These are phyloP conservation scores for Drosophila yakuba DNA, from an alignment of 1,140 invertebrate genomes.

Conservation along the genomic window DNA sequence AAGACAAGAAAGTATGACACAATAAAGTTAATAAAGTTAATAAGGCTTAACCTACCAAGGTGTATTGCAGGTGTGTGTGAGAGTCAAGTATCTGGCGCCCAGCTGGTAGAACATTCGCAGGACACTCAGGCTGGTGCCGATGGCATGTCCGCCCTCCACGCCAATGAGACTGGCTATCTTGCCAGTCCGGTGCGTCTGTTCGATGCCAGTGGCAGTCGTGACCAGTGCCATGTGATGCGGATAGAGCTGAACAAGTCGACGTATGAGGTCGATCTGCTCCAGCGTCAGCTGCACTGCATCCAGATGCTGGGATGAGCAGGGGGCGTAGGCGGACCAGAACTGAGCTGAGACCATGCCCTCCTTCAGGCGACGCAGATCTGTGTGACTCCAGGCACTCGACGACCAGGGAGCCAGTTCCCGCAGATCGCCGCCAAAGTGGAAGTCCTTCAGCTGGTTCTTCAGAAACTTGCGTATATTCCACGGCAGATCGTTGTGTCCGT, in stretches of 20 bases:
- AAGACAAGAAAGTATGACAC: background rate
- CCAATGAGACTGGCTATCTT: conserved; percentile 91
- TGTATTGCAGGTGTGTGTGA: conserved; percentile 95
- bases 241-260: conserved; percentile 92
- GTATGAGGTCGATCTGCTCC: conserved; percentile 95
- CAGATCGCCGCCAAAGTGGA: conserved; percentile 90
- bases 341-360: conserved; percentile 91
- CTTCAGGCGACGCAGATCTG: conserved; percentile 89
- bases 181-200: conserved; percentile 87
- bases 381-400: conserved; percentile 91
- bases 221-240: conserved; percentile 91
- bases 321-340: conserved; percentile 96
- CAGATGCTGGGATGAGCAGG: conserved; percentile 92
- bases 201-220: conserved; percentile 89
- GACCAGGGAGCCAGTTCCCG: conserved; percentile 90
- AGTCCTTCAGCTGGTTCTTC: conserved; percentile 90
- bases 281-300: conserved; percentile 94
- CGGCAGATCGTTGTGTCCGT: conserved; percentile 93
- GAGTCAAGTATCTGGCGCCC: conserved; percentile 93
- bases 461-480: conserved; percentile 93
- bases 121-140: conserved; percentile 92
- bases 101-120: conserved; percentile 93
- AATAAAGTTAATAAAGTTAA: background rate
- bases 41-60: conserved; percentile 88
- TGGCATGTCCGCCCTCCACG: conserved; percentile 93